These are phyloP conservation scores for Didymodactylos carnosus DNA, from an alignment of 2,888 invertebrate species.

Conservation along the genomic window DNA sequence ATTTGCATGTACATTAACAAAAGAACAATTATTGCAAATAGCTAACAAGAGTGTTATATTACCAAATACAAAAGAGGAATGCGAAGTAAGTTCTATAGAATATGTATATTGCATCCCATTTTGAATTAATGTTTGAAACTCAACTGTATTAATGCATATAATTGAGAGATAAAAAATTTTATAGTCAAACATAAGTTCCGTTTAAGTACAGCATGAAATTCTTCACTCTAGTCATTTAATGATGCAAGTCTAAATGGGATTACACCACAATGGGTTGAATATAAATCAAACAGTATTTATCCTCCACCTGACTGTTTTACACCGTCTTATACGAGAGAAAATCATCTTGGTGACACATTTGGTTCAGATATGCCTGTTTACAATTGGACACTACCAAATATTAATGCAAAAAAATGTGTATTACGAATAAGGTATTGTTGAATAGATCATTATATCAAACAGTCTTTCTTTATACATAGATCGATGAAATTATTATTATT, in stretches of 20 bases:
- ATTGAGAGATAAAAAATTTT: too few relatives aligned
- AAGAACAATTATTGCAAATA: slow-evolving; percentile 14
- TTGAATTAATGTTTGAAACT: not conserved
- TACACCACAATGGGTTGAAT: slow-evolving; percentile 22
- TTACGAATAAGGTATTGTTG: slow-evolving; percentile 26
- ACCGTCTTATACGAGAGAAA: slow-evolving; percentile 29
- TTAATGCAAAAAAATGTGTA: slow-evolving; percentile 24
- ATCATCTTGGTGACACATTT: slow-evolving; percentile 31
- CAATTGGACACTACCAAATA: slow-evolving; percentile 31
- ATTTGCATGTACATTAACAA: slow-evolving; percentile 24
- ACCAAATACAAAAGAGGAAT: slow-evolving; percentile 25
- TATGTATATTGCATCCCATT: not conserved
- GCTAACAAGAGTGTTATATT: slow-evolving; percentile 16
- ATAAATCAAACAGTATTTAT: slow-evolving; percentile 23
- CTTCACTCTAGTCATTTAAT: slow-evolving; percentile 13
- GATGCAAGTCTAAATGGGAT: not conserved
- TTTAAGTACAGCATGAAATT: too few relatives aligned
- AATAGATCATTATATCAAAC: not conserved
- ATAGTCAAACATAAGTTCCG: too few relatives aligned
- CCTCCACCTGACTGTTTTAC: slow-evolving; percentile 31
- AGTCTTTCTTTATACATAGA: not conserved
- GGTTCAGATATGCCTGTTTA: slow-evolving; percentile 26
- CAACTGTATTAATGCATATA: too few relatives aligned
- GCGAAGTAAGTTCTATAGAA: slow-evolving; percentile 22
- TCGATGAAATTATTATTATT: not conserved